Evolutionary conservation across 2,797 vertebrate species (phyloP).

Genomic region (Taenioides sp.): DNA sequence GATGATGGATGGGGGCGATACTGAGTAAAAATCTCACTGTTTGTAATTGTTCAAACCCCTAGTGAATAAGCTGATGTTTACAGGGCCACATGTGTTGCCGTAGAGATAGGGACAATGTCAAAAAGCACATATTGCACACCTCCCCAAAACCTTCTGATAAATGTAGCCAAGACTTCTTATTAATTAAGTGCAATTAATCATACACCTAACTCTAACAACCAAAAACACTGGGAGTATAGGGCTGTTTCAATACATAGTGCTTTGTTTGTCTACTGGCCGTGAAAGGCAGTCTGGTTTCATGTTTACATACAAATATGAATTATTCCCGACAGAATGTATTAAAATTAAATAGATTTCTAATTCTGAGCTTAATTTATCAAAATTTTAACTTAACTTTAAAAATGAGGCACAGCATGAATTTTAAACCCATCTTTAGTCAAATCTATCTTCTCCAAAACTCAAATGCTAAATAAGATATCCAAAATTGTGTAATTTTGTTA

Average conservation of each 20-base stretch:
- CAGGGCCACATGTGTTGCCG: not conserved
- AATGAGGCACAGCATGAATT: no score
- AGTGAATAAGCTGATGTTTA: constrained; percentile 41
- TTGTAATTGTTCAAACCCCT: constrained; percentile 61
- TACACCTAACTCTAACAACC: constrained; percentile 26
- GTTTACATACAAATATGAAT: no score
- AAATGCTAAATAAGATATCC: no score
- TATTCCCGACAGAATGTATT: no score
- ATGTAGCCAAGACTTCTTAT: constrained; percentile 55
- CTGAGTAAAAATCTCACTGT: constrained; percentile 41
- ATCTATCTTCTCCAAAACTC: no score
- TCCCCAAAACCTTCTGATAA: constrained; percentile 21
- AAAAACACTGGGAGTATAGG: constrained; percentile 22
- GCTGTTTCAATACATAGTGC: constrained; percentile 35
- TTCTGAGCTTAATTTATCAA: no score
- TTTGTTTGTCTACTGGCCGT: constrained; percentile 1
- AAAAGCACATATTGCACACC: constrained; percentile 8
- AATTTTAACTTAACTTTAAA: no score
- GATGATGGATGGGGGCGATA: constrained; percentile 52
- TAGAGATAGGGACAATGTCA: constrained; percentile 5
- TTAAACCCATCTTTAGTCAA: no score
- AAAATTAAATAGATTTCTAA: no score
- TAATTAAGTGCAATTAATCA: constrained; percentile 79
- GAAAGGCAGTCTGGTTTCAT: not conserved
- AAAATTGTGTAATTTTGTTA: no score